A percentile compares a stretch with the other conserved stretches of the same genome.
These are phyloP conservation scores for sheep (Ovis aries) DNA, from an alignment of 2,113 vertebrate genomes.

Conservation along the genomic window DNA sequence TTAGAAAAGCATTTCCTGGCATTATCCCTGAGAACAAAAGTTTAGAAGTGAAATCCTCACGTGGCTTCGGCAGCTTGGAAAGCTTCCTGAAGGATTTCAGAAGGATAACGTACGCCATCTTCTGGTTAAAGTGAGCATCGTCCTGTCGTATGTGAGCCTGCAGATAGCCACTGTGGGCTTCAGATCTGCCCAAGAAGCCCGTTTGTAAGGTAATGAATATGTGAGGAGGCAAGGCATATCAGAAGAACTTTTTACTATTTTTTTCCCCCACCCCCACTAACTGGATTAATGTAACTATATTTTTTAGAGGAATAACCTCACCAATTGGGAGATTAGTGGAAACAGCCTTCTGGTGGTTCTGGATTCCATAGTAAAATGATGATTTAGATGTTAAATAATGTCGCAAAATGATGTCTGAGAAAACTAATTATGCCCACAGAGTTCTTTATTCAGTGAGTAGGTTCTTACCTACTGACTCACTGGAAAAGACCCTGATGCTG, in stretches of 20 bases:
- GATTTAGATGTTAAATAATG: neutral
- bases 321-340: neutral
- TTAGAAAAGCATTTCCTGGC: neutral
- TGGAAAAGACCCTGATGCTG: neutral
- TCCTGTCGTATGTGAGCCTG: neutral
- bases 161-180: neutral
- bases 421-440: neutral
- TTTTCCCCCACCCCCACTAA: neutral
- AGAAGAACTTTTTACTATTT: neutral
- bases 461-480: neutral
- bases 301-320: neutral
- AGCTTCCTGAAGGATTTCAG: neutral
- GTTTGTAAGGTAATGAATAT: neutral
- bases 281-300: neutral
- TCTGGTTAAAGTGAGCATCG: constrained; percentile 24
- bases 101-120: constrained; percentile 54
- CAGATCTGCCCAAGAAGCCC: neutral
- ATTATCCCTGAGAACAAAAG: neutral
- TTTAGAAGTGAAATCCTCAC: neutral
- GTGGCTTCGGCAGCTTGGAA: neutral
- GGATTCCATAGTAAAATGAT: neutral
- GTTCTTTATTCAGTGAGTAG: neutral
- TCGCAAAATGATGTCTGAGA: neutral
- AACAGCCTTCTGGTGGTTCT: neutral
- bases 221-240: neutral